Evolutionary conservation across 1,140 invertebrate species (phyloP).

Genomic region (Ruditapes philippinarum): DNA sequence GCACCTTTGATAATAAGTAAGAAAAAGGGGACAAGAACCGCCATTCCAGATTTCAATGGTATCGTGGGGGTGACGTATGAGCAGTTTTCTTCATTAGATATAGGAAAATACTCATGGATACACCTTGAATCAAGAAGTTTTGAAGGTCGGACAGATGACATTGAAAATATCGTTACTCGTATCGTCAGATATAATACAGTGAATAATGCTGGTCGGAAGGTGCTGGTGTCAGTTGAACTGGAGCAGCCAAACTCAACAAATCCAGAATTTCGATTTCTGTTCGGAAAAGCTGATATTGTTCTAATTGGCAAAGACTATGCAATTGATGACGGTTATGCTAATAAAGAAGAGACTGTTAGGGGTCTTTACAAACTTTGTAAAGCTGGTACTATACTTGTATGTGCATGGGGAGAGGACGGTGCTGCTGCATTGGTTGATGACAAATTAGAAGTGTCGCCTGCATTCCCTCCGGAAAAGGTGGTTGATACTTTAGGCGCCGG

Average conservation of each 20-base stretch:
- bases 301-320: conserved; percentile 91
- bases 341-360: conserved; percentile 88
- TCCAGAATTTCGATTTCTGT: conserved; percentile 78
- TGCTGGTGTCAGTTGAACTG: conserved; percentile 90
- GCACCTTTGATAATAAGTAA: conserved; percentile 86
- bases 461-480: conserved; percentile 88
- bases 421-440: conserved; percentile 88
- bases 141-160: conserved; percentile 88
- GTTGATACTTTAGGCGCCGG: conserved; percentile 90
- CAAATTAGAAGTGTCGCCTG: conserved; percentile 87
- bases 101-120: conserved; percentile 37
- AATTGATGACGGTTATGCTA: conserved; percentile 86
- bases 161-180: conserved; percentile 88
- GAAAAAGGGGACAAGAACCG: conserved; percentile 88
- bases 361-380: conserved; percentile 84
- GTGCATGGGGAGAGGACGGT: conserved; percentile 90
- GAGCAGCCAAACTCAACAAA: conserved; percentile 86
- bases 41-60: conserved; percentile 76
- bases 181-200: conserved; percentile 88
- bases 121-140: conserved; percentile 38
- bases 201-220: conserved; percentile 72
- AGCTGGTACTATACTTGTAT: conserved; percentile 88
- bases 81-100: neutral
- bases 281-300: conserved; percentile 89
- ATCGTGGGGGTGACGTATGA: neutral